Conservation (phyloP, 2,797 vertebrate genomes). For the Eospalax fontanierii region DNA sequence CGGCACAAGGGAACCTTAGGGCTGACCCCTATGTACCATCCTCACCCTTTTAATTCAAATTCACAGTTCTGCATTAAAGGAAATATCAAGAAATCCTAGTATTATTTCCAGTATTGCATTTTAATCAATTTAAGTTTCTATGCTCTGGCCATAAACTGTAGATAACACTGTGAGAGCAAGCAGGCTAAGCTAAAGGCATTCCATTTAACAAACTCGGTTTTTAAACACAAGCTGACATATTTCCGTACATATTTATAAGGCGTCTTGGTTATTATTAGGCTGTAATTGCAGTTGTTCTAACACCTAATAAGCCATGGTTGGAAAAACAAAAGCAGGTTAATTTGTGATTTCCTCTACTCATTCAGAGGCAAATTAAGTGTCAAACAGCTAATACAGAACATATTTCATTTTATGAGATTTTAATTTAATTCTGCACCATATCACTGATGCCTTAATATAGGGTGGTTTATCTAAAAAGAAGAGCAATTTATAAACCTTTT, state of each 20-base stretch:
- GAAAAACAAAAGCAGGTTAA: slow-evolving; percentile 99
- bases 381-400: slow-evolving; percentile 99
- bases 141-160: slow-evolving; percentile 48
- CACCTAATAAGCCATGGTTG: slow-evolving; percentile 95
- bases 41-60: background rate
- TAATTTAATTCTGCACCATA: slow-evolving; percentile 99
- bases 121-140: slow-evolving; percentile 65
- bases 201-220: slow-evolving; percentile 83
- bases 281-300: slow-evolving; percentile 96
- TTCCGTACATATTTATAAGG: slow-evolving; percentile 96
- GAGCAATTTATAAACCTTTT: slow-evolving; percentile 98
- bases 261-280: slow-evolving; percentile 94
- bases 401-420: slow-evolving; percentile 99
- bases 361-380: slow-evolving; percentile 99
- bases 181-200: slow-evolving; percentile 74
- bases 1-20: background rate
- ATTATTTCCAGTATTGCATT: slow-evolving; percentile 7
- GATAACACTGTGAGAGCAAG: slow-evolving; percentile 62
- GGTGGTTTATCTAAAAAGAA: slow-evolving; percentile 93
- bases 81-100: slow-evolving; percentile 7
- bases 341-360: slow-evolving; percentile 99
- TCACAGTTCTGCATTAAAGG: slow-evolving; percentile 17
- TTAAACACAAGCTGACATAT: slow-evolving; percentile 89
- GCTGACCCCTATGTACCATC: background rate
- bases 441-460: slow-evolving; percentile 94